phyloP scores from a whole-genome alignment of 2,888 invertebrate species.

The Argyresthia goedartella region DNA sequence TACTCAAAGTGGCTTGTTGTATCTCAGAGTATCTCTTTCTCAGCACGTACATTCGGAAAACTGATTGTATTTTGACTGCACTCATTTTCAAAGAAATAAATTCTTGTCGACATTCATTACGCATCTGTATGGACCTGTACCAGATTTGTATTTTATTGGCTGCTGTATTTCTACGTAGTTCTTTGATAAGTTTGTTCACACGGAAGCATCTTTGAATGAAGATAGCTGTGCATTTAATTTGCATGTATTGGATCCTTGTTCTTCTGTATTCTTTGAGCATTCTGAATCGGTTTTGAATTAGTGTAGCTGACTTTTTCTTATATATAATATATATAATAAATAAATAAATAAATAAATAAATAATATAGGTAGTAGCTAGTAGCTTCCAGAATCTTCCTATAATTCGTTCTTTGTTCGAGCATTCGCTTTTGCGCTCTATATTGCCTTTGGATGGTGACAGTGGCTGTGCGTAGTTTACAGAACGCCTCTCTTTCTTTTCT shows the following conservation, averaged over 20 bases:
- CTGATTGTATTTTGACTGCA: slow-evolving; percentile 38
- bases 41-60: slow-evolving; percentile 34
- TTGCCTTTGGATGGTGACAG: slow-evolving; percentile 31
- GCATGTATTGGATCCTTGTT: slow-evolving; percentile 28
- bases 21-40: slow-evolving; percentile 27
- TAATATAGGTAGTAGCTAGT: slow-evolving; percentile 47
- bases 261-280: slow-evolving; percentile 16
- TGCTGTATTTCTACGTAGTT: slow-evolving; percentile 22
- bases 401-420: slow-evolving; percentile 37
- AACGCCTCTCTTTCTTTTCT: slow-evolving; percentile 28
- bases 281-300: slow-evolving; percentile 38
- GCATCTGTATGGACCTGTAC: slow-evolving; percentile 33
- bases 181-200: slow-evolving; percentile 24
- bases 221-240: slow-evolving; percentile 25
- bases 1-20: slow-evolving; percentile 22
- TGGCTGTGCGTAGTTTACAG: slow-evolving; percentile 20
- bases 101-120: slow-evolving; percentile 26
- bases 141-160: slow-evolving; percentile 45
- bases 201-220: slow-evolving; percentile 45
- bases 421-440: slow-evolving; percentile 45
- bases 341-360: too few relatives aligned
- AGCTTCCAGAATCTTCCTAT: slow-evolving; percentile 33
- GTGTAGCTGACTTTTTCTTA: slow-evolving; percentile 30
- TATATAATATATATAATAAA: slow-evolving; percentile 32
- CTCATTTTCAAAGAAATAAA: slow-evolving; percentile 31